Evolutionary conservation across 2,888 invertebrate species (phyloP), one percentile per base, ranked within the genome.

Genomic region (Sepioteuthis lessoniana): DNA sequence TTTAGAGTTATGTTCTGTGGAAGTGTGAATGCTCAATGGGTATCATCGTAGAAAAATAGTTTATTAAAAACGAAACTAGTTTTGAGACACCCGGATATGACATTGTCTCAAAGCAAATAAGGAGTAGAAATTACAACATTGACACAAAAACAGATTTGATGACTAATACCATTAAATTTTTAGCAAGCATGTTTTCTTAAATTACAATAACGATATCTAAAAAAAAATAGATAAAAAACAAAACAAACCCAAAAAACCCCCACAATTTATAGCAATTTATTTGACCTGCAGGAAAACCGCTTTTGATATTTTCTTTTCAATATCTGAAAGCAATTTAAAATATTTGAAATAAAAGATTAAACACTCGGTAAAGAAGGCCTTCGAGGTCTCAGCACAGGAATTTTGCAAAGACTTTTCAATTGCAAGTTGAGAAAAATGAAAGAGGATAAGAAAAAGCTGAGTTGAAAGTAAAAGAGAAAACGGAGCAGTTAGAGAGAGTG

Each of bases 331-430:
- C 76, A 13, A 76, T 76, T 76, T 76, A 76, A 76, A 76, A 76
- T 31, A 76, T 76, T 76, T 76, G 76, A 31, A 76, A 76, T 76
- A 76, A 76, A 76, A 76, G 76, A 76, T 76, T 76, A 76, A 76
- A 76, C 55, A 19, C 50, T 50, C 13, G 25, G 76, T 28, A 76
- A 76, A 76, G 76, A 13, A 10, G 2, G 76, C 76, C 76, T 76
- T 76, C 76, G 28, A n/a, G 76, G 31, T 76, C 10, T 76, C 8
- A 28, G 10, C 31, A 76, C 31, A n/a, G 28, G 31, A 76, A n/a
- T 10, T 28, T 76, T 76, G 7, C 10, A n/a, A 76, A 76, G 76
- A 76, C 76, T 76, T 35, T n/a, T 76, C 8, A 16, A 76, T 35
- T 76, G 16, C n/a, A 76, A n/a, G 5, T 0, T 0, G 7, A 16